Evolutionary conservation across 2,797 vertebrate genomes (phyloP), one percentile per base, ranked within the genome.

Genomic region (Chaunax sp.): DNA sequence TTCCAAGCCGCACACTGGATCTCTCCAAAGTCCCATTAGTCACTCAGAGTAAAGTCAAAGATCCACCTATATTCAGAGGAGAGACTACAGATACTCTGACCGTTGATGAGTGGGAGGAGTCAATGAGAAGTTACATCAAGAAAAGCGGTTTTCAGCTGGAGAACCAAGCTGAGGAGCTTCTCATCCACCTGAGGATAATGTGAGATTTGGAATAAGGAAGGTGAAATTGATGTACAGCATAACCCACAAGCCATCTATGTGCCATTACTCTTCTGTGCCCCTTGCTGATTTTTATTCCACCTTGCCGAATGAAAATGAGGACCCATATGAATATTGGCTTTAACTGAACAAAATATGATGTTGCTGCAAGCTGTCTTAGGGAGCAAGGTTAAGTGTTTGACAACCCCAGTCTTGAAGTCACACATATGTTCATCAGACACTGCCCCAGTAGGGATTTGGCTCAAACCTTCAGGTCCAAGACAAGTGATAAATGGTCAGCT

Each of bases 141-240:
- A 62, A 79, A 55, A 40, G 60, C 0, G n/a, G 33, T n/a, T 0
- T 76, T 3, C 30, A 26, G 1, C 5, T 65, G 25, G 55, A 69
- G 18, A 28, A 57, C 1, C 65, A 72, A 1, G 66, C 52, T 11
- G 72, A 84, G 12, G 75, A 81, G n/a, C 75, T 84, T 20, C 20
- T 77, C 5, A 50, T 80, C 2, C 62, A 77, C 5, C 49, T 86
- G 16, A 68, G 37, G 60, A 82, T 51, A 35, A 81, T 12, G 83
- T 75, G 2, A 69, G 23, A 14, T 63, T 66, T 64, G 61, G 64
- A 2, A 66, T 71, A 28, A 26, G 70, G 5, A 80, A 73, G 12
- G 65, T 58, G 50, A 45, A 1, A n/a, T 47, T 49, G 57, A 65
- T 1, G 41, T 43, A 3, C 15, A 19, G 15, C 16, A 18, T 3